Evolutionary conservation across 2,888 invertebrate species (phyloP).

Genomic region (Phyllotreta striolata): DNA sequence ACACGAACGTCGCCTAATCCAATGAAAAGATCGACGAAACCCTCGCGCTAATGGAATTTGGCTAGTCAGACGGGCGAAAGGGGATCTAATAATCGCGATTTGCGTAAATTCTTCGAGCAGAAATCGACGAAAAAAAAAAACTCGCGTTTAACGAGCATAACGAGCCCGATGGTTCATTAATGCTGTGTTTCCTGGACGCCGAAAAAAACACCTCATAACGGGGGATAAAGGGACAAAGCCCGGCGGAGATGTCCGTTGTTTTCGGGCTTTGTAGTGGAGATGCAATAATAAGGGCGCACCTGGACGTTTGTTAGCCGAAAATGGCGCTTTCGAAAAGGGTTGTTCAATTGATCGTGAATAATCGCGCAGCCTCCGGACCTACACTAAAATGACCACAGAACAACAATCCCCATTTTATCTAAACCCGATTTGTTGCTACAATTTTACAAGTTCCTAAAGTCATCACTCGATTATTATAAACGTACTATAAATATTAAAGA

Average conservation of each 20-base stretch:
- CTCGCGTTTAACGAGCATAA: too few relatives aligned
- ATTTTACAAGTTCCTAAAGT: too few relatives aligned
- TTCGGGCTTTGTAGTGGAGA: constrained; percentile 45
- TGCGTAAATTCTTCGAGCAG: too few relatives aligned
- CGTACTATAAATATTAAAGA: too few relatives aligned
- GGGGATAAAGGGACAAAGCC: constrained; percentile 43
- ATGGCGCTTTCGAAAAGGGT: constrained; percentile 45
- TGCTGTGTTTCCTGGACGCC: constrained; percentile 37
- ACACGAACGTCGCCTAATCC: constrained; percentile 50
- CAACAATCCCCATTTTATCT: too few relatives aligned
- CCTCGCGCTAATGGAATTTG: constrained; percentile 49
- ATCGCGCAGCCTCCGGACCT: background rate
- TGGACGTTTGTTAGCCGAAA: constrained; percentile 46
- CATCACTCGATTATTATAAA: too few relatives aligned
- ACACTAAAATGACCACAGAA: too few relatives aligned
- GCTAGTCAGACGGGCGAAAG: constrained; percentile 39
- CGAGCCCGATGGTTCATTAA: constrained; percentile 34
- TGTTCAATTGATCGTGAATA: constrained; percentile 40
- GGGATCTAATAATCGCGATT: background rate
- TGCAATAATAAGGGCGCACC: constrained; percentile 44
- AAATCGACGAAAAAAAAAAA: too few relatives aligned
- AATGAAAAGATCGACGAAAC: constrained; percentile 52
- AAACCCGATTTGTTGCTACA: too few relatives aligned
- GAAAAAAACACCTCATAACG: constrained; percentile 45
- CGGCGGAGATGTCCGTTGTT: constrained; percentile 46